These are phyloP conservation scores for Trichopoda pennipes DNA, from an alignment of 2,888 invertebrate genomes.

Conservation along the genomic window DNA sequence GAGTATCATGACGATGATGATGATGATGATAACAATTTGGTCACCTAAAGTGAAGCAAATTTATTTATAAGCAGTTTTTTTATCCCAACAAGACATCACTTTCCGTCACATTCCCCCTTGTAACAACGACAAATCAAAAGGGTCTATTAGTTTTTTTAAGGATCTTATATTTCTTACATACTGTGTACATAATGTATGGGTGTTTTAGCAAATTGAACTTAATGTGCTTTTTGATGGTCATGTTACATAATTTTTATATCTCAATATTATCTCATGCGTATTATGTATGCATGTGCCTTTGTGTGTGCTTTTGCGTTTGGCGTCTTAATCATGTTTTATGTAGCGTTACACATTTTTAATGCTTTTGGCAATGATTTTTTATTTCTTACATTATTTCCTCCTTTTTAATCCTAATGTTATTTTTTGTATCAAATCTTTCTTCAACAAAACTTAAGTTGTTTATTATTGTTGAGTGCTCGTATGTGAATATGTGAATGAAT, in stretches of 20 bases:
- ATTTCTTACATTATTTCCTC: conserved; percentile 26
- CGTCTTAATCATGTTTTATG: conserved; percentile 78
- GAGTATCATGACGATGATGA: conserved; percentile 78
- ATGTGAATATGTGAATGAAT: background rate
- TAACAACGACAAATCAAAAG: background rate
- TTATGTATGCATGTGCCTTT: conserved; percentile 20
- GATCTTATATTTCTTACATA: conserved; percentile 10
- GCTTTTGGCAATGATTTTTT: conserved; percentile 70
- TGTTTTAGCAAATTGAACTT: conserved; percentile 79
- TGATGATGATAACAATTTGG: conserved; percentile 80
- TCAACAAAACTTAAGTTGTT: conserved; percentile 62
- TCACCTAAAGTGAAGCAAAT: conserved; percentile 81
- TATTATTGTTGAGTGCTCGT: conserved; percentile 51
- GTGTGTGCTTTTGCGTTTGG: conserved; percentile 36
- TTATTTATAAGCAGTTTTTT: conserved; percentile 79
- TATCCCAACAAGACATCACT: conserved; percentile 62
- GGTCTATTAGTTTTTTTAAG: conserved; percentile 35
- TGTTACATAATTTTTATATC: conserved; percentile 72
- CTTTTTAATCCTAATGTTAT: conserved; percentile 44
- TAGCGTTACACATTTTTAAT: conserved; percentile 77
- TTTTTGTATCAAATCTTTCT: conserved; percentile 62
- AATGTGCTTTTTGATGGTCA: conserved; percentile 77
- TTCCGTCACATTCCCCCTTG: conserved; percentile 18
- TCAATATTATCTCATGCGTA: conserved; percentile 5
- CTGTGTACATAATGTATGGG: conserved; percentile 49